A percentile compares a stretch with the other conserved stretches of the same genome.
Evolutionary conservation across 2,888 invertebrate species (phyloP).

Genomic region (Meandrusa payeni): DNA sequence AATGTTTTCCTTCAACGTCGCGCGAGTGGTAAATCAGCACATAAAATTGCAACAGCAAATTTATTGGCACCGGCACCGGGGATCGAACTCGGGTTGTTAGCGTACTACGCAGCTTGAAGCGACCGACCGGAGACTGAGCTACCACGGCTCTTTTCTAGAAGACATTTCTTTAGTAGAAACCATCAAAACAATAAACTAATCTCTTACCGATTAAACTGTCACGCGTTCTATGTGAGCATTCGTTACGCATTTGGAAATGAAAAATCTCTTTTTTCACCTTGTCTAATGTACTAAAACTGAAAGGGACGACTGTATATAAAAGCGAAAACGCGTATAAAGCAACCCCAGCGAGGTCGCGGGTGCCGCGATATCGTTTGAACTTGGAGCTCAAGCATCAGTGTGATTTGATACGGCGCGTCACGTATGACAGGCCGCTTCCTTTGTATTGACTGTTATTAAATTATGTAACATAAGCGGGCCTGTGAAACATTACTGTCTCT

Average conservation of each 20-base stretch:
- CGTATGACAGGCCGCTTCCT: conserved; percentile 67
- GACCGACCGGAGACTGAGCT: too few relatives aligned
- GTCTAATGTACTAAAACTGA: conserved; percentile 3
- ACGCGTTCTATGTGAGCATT: conserved; percentile 7
- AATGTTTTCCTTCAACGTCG: too few relatives aligned
- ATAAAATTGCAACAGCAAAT: too few relatives aligned
- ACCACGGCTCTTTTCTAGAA: too few relatives aligned
- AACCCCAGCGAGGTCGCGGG: conserved; percentile 37
- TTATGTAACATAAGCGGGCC: conserved; percentile 55
- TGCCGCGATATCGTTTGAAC: conserved; percentile 60
- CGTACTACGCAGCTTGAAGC: too few relatives aligned
- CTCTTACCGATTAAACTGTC: conserved; percentile 11
- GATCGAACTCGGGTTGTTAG: too few relatives aligned
- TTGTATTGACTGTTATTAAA: conserved; percentile 63
- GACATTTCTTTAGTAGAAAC: too few relatives aligned
- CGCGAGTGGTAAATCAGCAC: too few relatives aligned
- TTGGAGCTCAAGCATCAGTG: conserved; percentile 58
- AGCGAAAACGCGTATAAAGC: conserved; percentile 9
- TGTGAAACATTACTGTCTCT: conserved; percentile 33
- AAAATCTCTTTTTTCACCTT: conserved; percentile 6
- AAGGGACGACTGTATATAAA: conserved; percentile 8
- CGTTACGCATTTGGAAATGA: conserved; percentile 22
- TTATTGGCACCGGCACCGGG: too few relatives aligned
- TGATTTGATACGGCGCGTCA: conserved; percentile 74
- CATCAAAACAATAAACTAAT: conserved; percentile 16